Conservation (phyloP, 2,113 vertebrate genomes). For the Catharus fuscescens region DNA sequence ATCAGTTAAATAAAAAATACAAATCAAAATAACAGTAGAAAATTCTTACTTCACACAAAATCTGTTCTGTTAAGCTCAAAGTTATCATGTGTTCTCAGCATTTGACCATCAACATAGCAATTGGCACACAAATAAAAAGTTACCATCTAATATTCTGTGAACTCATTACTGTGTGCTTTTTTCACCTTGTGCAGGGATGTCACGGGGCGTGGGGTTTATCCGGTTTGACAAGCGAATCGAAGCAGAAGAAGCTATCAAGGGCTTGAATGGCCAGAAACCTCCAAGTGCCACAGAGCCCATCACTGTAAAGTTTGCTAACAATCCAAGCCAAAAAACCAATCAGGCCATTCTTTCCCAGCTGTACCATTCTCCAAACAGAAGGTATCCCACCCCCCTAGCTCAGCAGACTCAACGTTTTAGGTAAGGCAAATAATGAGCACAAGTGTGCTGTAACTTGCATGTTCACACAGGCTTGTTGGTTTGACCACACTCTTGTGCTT, state of each 20-base stretch:
- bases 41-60: background rate
- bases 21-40: background rate
- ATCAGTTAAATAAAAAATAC: background rate
- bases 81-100: background rate
- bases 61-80: background rate
- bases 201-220: conserved; percentile 97
- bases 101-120: background rate
- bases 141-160: background rate
- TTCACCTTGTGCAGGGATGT: conserved; percentile 82
- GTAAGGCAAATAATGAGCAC: conserved; percentile 76
- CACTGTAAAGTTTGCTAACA: conserved; percentile 99
- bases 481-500: background rate
- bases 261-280: conserved; percentile 97
- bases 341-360: conserved; percentile 98
- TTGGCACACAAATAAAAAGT: background rate
- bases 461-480: background rate
- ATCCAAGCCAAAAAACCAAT: conserved; percentile 98
- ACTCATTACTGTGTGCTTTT: background rate
- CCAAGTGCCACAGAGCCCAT: conserved; percentile 94
- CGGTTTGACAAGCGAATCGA: conserved; percentile 97
- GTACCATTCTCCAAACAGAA: conserved; percentile 97
- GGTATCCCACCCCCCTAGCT: conserved; percentile 95
- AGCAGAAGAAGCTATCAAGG: conserved; percentile 98
- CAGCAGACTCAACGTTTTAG: conserved; percentile 99
- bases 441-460: background rate